Conservation (phyloP, 2,888 invertebrate species). For the Tethea ocularis region DNA sequence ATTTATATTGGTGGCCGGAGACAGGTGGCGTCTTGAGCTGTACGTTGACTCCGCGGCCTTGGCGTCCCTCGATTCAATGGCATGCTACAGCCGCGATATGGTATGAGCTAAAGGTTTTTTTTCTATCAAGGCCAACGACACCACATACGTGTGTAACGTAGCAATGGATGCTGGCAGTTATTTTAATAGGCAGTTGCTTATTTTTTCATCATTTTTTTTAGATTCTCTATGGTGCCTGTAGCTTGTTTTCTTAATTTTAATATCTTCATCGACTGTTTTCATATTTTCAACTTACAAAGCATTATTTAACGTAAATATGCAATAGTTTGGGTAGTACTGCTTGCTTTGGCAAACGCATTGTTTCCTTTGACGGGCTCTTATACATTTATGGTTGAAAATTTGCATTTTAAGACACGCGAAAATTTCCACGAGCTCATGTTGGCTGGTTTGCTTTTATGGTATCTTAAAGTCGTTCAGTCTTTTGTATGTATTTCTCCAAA, state of each 20-base stretch:
- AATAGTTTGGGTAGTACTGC: slow-evolving; percentile 16
- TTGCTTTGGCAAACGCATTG: slow-evolving; percentile 20
- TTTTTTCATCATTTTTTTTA: slow-evolving; percentile 25
- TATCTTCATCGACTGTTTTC: neutral
- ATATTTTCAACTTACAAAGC: neutral
- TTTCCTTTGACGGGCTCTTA: slow-evolving; percentile 15
- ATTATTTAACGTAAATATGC: slow-evolving; percentile 17
- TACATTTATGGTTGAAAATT: slow-evolving; percentile 17
- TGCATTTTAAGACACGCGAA: slow-evolving; percentile 27
- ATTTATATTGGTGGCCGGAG: slow-evolving; percentile 58
- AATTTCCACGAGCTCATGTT: slow-evolving; percentile 14
- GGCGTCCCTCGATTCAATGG: slow-evolving; percentile 69
- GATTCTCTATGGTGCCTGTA: neutral
- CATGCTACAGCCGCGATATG: slow-evolving; percentile 62
- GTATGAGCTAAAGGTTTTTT: slow-evolving; percentile 58
- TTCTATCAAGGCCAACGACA: slow-evolving; percentile 60
- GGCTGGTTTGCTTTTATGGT: neutral
- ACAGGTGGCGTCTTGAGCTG: slow-evolving; percentile 76
- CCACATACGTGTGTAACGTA: slow-evolving; percentile 43
- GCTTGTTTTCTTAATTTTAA: neutral
- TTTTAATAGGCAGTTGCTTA: slow-evolving; percentile 34
- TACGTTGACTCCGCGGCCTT: slow-evolving; percentile 78
- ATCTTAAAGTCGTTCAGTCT: neutral
- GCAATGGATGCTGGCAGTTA: slow-evolving; percentile 27
- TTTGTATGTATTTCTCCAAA: neutral